Base-by-base conservation (phyloP, 2,113 vertebrate species). In the Hypomesus transpacificus region DNA sequence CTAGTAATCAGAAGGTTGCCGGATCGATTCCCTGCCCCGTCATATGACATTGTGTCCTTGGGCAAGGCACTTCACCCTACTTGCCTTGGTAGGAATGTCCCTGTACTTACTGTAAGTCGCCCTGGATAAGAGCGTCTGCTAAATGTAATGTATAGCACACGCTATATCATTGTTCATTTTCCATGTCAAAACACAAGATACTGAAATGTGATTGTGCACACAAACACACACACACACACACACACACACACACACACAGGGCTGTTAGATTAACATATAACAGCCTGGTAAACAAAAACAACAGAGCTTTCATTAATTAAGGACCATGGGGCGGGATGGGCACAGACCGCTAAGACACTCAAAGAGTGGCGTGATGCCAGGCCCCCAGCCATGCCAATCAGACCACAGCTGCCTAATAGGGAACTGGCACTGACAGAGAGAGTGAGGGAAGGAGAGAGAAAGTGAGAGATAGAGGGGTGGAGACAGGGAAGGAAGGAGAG, bases 401-500 rank as follows among this genome's bases (percentile, higher is more conserved):
- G 80, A 83, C 82, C 86, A 88, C 87, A 88, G 88, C 84, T 88
- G 87, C 86, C 84, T 90, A 90, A 90, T 90, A 86, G 86, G 84
- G 88, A 65, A 69, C 85, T 90, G 89, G 90, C 88, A 87, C 71
- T 65, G 60, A 71, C 7, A 34, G 75, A 68, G 75, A 70, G 80
- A 53, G 18, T 56, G 75, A 76, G 79, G 66, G 69, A 20, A 28
- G 53, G 71, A 18, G 54, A 24, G 58, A 1, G 53, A 21, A 26
- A 63, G 14, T 60, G 69, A 64, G 46, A 61, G 1, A 76, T 46
- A 80, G 72, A 69, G 66, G 56, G 69, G 54, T 26, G 3, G 58
- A 28, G 28, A 52, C 60, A 39, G 28, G 34, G 59, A 65, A 50
- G 18, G 18, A 26, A 20, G 54, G 13, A 22, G 31, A 54, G 18